Evolutionary conservation across 1,140 invertebrate species (phyloP), one percentile per base, ranked within the genome.

Genomic region (Aphaenogaster ashmeadi): DNA sequence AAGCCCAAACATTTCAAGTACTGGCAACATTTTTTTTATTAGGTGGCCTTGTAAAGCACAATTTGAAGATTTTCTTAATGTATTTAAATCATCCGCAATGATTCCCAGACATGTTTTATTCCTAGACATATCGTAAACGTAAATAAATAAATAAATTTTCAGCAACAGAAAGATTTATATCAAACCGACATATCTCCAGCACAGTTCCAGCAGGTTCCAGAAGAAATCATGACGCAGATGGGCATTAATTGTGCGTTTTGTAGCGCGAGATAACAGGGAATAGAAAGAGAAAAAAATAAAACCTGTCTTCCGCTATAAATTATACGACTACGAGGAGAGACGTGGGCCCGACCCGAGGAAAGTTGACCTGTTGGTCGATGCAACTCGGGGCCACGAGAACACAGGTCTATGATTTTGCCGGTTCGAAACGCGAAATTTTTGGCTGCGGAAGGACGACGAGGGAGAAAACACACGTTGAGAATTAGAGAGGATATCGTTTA

Each of bases 271-370:
- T 64, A 62, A 67, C 33, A 56, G 62, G 38, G n/a, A 44, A 47
- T 2, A 11, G 6, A 41, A 11, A 64, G 36, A 9, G 13, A 41
- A 79, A 50, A 71, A 13, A 44, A n/a, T 6, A 18, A 44, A 33
- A 54, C 18, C 86, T 89, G 91, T 92, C 92, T 94, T 90, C 89
- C 88, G 92, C 93, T 93, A 94, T 94, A 94, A 94, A 94, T 94
- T 94, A 94, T 88, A 94, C 92, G 88, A 89, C 91, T 92, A 93
- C 87, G 77, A 91, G 89, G 27, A 88, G 81, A 86, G 64, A 72
- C 44, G 66, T 54, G 47, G 60, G 56, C 27, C 52, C 21, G 79
- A 47, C 27, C 52, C 21, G 79, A 47, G 15, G 41, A 58, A 44
- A 87, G 33, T 90, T 88, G 89, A 88, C 89, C 87, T 69, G 75